phyloP scores from a whole-genome alignment of 2,113 vertebrate genomes.

The Piprites chloris region DNA sequence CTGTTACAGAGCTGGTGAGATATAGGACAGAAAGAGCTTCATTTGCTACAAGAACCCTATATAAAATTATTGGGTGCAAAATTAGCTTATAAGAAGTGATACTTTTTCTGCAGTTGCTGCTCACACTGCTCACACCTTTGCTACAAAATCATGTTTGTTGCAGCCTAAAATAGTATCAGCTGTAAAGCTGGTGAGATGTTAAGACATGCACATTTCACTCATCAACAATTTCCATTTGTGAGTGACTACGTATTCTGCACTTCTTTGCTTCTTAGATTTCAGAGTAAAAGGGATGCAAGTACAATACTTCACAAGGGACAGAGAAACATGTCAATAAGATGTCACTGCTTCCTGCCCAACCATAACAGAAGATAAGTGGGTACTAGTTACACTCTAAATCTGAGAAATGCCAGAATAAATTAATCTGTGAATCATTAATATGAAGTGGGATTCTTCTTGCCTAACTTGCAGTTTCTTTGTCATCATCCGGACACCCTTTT shows the following conservation, averaged over 20 bases:
- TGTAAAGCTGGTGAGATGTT: conserved; percentile 3
- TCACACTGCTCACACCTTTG: neutral
- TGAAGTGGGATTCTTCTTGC: neutral
- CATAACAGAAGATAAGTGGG: neutral
- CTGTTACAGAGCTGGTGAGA: fast-evolving
- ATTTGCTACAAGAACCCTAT: neutral
- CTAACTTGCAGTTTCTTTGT: neutral
- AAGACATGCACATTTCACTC: neutral
- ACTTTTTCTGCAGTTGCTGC: neutral
- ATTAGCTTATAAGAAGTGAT: neutral
- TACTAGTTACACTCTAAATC: neutral
- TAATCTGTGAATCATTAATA: neutral
- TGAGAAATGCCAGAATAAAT: neutral
- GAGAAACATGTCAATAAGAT: neutral
- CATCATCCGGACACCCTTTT: neutral
- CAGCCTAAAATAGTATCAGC: neutral
- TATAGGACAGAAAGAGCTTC: neutral
- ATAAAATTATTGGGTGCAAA: neutral
- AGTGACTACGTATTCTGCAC: neutral
- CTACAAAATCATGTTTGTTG: conserved; percentile 1
- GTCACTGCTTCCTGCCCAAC: neutral
- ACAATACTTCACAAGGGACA: neutral
- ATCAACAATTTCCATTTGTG: neutral
- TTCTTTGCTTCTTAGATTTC: neutral
- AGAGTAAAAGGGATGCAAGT: neutral